phyloP scores from a whole-genome alignment of 1,140 invertebrate species.

The Procambarus virginalis region DNA sequence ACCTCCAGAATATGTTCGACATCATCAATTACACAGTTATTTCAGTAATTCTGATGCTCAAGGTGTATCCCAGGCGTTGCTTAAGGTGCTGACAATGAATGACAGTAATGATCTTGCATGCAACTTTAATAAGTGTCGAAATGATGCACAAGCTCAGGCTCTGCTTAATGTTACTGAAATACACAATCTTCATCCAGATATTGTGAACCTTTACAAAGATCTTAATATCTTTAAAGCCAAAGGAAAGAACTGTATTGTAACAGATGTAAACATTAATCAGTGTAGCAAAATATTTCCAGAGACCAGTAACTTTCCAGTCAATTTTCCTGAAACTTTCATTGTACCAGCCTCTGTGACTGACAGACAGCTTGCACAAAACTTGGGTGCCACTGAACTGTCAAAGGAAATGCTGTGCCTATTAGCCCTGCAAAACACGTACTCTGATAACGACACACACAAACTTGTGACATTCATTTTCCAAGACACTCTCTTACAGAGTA shows the following conservation, averaged over 20 bases:
- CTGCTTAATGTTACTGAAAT: neutral
- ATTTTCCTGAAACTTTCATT: slow-evolving; percentile 25
- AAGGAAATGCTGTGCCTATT: slow-evolving; percentile 5
- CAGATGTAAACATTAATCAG: neutral
- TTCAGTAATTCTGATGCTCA: neutral
- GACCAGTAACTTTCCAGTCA: slow-evolving; percentile 3
- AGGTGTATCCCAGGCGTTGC: neutral
- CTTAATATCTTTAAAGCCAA: slow-evolving; percentile 11
- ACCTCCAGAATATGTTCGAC: neutral
- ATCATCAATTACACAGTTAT: neutral
- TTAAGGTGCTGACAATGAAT: neutral
- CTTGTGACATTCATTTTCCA: slow-evolving; percentile 8
- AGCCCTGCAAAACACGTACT: neutral
- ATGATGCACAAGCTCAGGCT: slow-evolving; percentile 1
- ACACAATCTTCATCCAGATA: neutral
- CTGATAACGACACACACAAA: neutral
- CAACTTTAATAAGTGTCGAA: neutral
- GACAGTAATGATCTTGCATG: neutral
- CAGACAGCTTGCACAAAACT: neutral
- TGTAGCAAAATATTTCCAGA: slow-evolving; percentile 17
- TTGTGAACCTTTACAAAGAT: neutral
- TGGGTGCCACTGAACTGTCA: slow-evolving; percentile 1
- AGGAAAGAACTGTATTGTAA: neutral
- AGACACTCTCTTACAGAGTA: neutral
- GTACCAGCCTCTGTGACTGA: neutral